A percentile compares a stretch with the other conserved stretches of the same genome.
These are phyloP conservation scores for Euzophera pinguis DNA, from an alignment of 2,888 invertebrate species.

Conservation along the genomic window DNA sequence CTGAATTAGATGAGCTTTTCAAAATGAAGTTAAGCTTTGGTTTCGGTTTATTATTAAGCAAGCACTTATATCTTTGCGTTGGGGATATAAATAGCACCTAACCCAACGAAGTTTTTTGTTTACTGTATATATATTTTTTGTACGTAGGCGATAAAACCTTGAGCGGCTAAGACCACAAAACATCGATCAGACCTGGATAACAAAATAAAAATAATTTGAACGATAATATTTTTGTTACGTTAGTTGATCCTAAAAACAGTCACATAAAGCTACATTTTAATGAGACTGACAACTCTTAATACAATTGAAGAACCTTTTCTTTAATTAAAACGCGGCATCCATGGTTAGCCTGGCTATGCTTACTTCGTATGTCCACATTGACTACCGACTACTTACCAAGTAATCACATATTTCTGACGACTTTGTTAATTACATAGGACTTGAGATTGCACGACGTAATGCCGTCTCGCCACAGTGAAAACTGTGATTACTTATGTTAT, in stretches of 20 bases:
- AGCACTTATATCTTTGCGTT: neutral
- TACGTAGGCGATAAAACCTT: neutral
- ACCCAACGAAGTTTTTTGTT: too few relatives aligned
- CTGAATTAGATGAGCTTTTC: too few relatives aligned
- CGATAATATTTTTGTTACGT: neutral
- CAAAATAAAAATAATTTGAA: neutral
- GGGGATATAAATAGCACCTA: too few relatives aligned
- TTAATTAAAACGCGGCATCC: neutral
- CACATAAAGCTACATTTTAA: too few relatives aligned
- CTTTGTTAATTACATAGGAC: constrained; percentile 39
- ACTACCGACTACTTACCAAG: neutral
- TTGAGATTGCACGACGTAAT: constrained; percentile 33
- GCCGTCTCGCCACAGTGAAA: constrained; percentile 44
- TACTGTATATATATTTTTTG: neutral
- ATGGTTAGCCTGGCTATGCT: neutral
- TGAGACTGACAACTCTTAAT: too few relatives aligned
- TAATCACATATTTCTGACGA: constrained; percentile 32
- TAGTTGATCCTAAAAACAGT: neutral
- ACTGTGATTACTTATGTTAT: constrained; percentile 37
- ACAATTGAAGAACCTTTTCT: neutral
- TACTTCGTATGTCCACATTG: constrained; percentile 11
- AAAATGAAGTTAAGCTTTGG: neutral
- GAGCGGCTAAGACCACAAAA: neutral
- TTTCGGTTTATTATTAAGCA: neutral
- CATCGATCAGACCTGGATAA: neutral